These are phyloP conservation scores for Ostrea denselamellosa DNA, from an alignment of 1,140 invertebrate species.

Conservation along the genomic window DNA sequence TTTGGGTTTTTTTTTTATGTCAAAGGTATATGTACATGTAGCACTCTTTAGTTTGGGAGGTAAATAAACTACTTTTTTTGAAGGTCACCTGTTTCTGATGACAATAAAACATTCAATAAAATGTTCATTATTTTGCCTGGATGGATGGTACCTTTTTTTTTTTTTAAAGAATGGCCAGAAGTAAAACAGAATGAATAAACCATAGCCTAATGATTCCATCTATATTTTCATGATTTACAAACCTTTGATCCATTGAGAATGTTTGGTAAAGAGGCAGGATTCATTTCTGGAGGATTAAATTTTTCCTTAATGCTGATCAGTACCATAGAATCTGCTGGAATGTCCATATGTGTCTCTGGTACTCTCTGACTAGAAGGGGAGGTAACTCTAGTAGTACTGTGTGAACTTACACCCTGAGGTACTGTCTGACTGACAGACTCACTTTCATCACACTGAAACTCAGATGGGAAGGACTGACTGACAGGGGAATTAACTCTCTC, in stretches of 20 bases:
- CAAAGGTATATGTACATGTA: too few relatives aligned
- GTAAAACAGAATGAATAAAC: too few relatives aligned
- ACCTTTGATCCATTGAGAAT: background rate
- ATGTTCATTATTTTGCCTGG: too few relatives aligned
- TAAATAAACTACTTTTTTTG: too few relatives aligned
- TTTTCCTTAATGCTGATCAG: background rate
- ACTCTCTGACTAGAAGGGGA: background rate
- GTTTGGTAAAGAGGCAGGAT: slow-evolving; percentile 8
- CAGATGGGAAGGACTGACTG: background rate
- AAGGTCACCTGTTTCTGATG: too few relatives aligned
- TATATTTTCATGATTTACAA: background rate
- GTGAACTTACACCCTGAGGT: background rate
- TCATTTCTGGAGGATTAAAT: background rate
- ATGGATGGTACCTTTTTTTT: too few relatives aligned
- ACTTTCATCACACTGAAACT: background rate
- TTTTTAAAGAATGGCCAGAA: too few relatives aligned
- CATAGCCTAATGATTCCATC: too few relatives aligned
- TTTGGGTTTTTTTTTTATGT: too few relatives aligned
- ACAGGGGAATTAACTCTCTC: background rate
- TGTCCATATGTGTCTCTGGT: background rate
- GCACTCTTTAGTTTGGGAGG: too few relatives aligned
- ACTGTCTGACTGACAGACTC: background rate
- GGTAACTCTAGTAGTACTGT: background rate
- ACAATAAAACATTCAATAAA: too few relatives aligned
- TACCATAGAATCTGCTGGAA: background rate